Evolutionary conservation across 2,797 vertebrate genomes (phyloP).

Genomic region (Phoxinus dragarum): DNA sequence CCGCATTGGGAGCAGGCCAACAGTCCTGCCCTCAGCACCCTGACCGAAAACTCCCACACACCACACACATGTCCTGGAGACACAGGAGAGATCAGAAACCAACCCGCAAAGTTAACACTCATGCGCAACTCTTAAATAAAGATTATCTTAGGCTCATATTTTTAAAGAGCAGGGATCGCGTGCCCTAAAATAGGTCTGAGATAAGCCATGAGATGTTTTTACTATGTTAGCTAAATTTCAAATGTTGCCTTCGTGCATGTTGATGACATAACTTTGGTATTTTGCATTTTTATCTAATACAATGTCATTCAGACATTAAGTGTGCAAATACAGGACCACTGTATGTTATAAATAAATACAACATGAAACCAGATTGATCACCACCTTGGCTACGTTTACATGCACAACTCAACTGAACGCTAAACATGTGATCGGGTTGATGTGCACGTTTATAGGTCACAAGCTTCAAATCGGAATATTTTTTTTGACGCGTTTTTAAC

Average conservation of each 20-base stretch:
- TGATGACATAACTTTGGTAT: neutral
- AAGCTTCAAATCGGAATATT: no score
- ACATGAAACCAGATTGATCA: neutral
- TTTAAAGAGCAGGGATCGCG: neutral
- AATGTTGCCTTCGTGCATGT: neutral
- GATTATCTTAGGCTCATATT: neutral
- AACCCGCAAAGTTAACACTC: neutral
- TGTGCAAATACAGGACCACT: neutral
- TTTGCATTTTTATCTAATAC: neutral
- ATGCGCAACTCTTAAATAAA: neutral
- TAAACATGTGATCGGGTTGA: no score
- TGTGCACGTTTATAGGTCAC: no score
- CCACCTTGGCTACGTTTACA: neutral
- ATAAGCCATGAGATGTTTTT: neutral
- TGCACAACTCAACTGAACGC: no score
- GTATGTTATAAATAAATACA: neutral
- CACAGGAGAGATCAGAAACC: constrained; percentile 5
- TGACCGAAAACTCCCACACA: constrained; percentile 97
- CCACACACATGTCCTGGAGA: constrained; percentile 96
- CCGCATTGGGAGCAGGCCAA: constrained; percentile 96
- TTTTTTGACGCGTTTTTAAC: no score
- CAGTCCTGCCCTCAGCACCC: constrained; percentile 91
- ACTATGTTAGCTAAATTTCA: neutral
- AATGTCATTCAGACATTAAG: neutral
- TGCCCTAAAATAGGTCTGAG: neutral